Percentiles rank a stretch among this genome's conserved stretches.
Conservation (phyloP, 2,797 vertebrate genomes). For the Liparis tanakae region DNA sequence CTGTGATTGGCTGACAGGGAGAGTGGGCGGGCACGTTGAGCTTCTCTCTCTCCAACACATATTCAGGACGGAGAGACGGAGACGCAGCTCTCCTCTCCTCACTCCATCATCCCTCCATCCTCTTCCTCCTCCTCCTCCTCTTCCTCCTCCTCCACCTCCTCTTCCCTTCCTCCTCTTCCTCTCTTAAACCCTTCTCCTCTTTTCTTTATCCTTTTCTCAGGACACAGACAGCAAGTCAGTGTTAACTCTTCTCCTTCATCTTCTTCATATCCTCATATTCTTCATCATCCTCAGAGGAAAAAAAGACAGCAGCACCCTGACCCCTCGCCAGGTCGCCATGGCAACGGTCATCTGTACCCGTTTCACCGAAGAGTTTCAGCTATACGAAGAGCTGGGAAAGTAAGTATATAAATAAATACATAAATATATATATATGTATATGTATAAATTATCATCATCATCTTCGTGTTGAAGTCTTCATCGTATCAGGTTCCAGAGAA, state of each 20-base stretch:
- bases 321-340: constrained; percentile 81
- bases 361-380: constrained; percentile 98
- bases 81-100: constrained; percentile 48
- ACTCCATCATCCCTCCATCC: constrained; percentile 58
- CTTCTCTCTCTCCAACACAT: constrained; percentile 47
- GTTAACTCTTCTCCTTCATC: constrained; percentile 42
- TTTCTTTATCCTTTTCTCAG: constrained; percentile 22
- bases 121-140: constrained; percentile 61
- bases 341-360: constrained; percentile 98
- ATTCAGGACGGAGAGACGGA: constrained; percentile 56
- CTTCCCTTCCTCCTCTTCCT: background rate
- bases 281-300: constrained; percentile 49
- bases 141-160: constrained; percentile 24
- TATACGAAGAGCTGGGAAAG: constrained; percentile 99
- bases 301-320: constrained; percentile 59
- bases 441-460: constrained; percentile 1
- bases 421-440: no score
- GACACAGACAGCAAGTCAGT: constrained; percentile 4
- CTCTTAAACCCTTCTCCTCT: background rate
- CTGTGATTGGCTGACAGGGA: constrained; percentile 52
- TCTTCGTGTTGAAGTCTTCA: background rate
- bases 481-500: background rate
- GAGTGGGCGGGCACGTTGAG: constrained; percentile 64
- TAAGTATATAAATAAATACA: constrained; percentile 80
- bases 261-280: constrained; percentile 25